These are phyloP conservation scores for Planiliza haematocheilus DNA, from an alignment of 2,113 vertebrate species.

Conservation along the genomic window DNA sequence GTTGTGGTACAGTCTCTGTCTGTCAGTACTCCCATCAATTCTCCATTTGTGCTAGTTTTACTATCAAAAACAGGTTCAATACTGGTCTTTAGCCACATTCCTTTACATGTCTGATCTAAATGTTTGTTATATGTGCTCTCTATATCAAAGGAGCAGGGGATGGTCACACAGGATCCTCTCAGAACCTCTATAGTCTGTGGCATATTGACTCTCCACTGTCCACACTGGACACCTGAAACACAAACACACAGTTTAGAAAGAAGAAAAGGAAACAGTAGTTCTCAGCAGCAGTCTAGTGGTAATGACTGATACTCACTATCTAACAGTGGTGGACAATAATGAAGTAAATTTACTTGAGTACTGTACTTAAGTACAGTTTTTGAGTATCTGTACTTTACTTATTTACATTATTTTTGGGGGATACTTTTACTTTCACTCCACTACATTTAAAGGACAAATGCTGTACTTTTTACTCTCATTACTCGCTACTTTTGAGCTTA, in stretches of 20 bases:
- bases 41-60: background rate
- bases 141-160: conserved; percentile 48
- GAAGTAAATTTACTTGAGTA: no score
- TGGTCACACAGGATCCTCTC: conserved; percentile 53
- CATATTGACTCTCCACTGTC: background rate
- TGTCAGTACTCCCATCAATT: background rate
- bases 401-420: no score
- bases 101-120: conserved; percentile 1
- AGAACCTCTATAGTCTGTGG: conserved; percentile 25
- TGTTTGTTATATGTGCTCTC: fast-evolving
- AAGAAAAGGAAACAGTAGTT: background rate
- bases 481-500: no score
- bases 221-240: conserved; percentile 47
- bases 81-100: background rate
- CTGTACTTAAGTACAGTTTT: no score
- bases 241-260: background rate
- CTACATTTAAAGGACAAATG: no score
- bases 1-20: conserved; percentile 10
- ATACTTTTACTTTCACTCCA: no score
- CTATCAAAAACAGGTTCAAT: background rate
- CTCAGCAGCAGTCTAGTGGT: background rate
- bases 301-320: background rate
- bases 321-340: no score
- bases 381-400: no score
- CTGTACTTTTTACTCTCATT: no score